Evolutionary conservation across 92 coral and sea anemone species (phyloP), one percentile per base, ranked within the genome.

Genomic region (Montipora capitata): DNA sequence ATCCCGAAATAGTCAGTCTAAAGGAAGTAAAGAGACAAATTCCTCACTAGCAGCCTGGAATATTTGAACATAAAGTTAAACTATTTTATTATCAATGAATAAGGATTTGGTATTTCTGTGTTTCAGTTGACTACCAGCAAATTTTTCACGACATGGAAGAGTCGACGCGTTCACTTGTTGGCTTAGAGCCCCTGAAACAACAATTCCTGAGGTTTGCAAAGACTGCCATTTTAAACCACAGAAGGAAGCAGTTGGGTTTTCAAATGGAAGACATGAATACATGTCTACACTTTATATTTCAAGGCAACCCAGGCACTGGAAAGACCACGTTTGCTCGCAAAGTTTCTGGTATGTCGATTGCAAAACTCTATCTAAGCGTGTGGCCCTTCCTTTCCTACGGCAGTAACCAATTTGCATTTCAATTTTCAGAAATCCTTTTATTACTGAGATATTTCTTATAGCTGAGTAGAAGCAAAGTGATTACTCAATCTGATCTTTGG

Each of bases 221-320:
- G 57, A 88, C 88, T 14, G 72, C 73, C 35, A 75, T 88, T 7
- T 63, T 82, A 54, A 75, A 89, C 54, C 49, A 82, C 2, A 89
- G 75, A 72, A 11, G 88, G 76, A 76, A 78, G 52, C 80, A 56
- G 39, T 82, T 82, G 20, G 92, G 92, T 9, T 78, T 75, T 73
- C 61, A 79, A 79, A 74, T 79, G 18, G 59, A 59, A 7, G 62
- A 86, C 38, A 27, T 18, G 85, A 68, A 10, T 27, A 54, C 44
- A 58, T 58, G 18, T 12, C 14, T 74, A 66, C 92, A 76, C 49
- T 82, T 87, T n/a, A 68, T 82, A 5, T 82, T 88, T 64, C 92
- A 82, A 82, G 88, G 92, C 1, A 88, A 88, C 43, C 88, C 88
- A 38, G 88, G 92, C 2, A 82, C 92, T 11, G 92, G 92, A 20